Evolutionary conservation across 2,888 invertebrate species (phyloP).

Genomic region (Trachelus iudaicus): DNA sequence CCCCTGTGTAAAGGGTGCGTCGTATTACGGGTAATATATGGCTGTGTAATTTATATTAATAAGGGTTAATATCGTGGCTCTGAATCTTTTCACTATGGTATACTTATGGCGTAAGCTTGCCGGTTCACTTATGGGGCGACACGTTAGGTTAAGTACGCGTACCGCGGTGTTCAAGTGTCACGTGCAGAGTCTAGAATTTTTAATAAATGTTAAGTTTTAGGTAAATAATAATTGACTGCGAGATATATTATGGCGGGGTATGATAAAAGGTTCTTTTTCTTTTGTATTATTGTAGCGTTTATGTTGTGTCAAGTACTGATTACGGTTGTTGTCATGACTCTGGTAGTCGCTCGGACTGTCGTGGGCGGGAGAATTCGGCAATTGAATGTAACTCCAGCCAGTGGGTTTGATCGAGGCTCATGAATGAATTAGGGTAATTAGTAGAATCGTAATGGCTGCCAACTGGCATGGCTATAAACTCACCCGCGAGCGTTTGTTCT

Average conservation of each 20-base stretch:
- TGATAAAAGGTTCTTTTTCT: not conserved
- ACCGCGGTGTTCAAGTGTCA: not conserved
- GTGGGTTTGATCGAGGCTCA: slow-evolving; percentile 34
- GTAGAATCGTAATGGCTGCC: slow-evolving; percentile 33
- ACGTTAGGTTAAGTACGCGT: not conserved
- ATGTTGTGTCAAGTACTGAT: not conserved
- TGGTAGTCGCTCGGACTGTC: not conserved
- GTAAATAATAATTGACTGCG: too few species aligned
- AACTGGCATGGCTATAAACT: slow-evolving; percentile 30
- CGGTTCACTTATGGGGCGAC: not conserved
- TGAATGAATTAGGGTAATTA: slow-evolving; percentile 39
- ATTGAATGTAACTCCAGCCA: slow-evolving; percentile 29
- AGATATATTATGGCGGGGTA: not conserved
- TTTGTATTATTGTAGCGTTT: not conserved
- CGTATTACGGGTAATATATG: slow-evolving; percentile 30
- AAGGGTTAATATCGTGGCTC: slow-evolving; percentile 10
- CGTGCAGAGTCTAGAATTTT: not conserved
- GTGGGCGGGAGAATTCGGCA: not conserved
- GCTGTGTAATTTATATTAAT: slow-evolving; percentile 31
- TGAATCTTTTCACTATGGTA: not conserved
- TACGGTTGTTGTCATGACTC: not conserved
- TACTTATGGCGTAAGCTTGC: not conserved
- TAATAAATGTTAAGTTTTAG: not conserved
- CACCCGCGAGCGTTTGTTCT: slow-evolving; percentile 10
- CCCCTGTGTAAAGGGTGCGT: slow-evolving; percentile 22